Base-by-base conservation (phyloP, 2,113 vertebrate species). In the Saimiri boliviensis region DNA sequence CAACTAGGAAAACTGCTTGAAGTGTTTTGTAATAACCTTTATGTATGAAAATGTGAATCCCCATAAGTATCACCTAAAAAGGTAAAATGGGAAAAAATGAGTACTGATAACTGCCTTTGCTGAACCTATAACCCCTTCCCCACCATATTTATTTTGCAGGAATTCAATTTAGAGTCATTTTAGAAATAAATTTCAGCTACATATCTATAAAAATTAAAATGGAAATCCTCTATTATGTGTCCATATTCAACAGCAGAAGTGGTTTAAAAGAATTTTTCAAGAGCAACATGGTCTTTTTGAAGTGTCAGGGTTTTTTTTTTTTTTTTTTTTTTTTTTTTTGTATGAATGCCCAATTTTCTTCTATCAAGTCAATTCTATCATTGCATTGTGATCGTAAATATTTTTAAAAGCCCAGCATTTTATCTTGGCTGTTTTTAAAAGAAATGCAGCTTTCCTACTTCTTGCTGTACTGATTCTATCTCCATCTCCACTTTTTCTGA, bases 241-340 rank as follows among this genome's bases (percentile, higher is more conserved):
- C 21, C 60, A 4, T 56, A 93, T 89, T 89, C 63, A 74, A 20
- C 3, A 66, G 32, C 52, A 89, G 45, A 95, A 95, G 52, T 91
- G 58, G 19, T 86, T 93, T 94, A 68, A 94, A 95, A 89, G 68
- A 76, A 40, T 54, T 93, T 96, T 94, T 91, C 77, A 86, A 95
- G 80, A 80, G 25, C 68, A 93, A 5, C 7, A 9, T 93, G 16
- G 97, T 95, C 74, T 91, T 35, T 80, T 91, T 86, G 90, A 97
- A 91, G 47, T 86, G 56, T 42, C 30, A 47, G 37, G 52, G 10
- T 47, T 47, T 49, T 49, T 49, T 49, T 42, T 42, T 49, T 89
- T 90, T 93, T 76, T 92, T 68, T 79, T n/a, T n/a, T n/a, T n/a
- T 11, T 49, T 89, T 90, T 93, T 76, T 92, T 68, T 79, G 23